Conservation (phyloP, 2,888 invertebrate species). For the Sarcophaga variegata region DNA sequence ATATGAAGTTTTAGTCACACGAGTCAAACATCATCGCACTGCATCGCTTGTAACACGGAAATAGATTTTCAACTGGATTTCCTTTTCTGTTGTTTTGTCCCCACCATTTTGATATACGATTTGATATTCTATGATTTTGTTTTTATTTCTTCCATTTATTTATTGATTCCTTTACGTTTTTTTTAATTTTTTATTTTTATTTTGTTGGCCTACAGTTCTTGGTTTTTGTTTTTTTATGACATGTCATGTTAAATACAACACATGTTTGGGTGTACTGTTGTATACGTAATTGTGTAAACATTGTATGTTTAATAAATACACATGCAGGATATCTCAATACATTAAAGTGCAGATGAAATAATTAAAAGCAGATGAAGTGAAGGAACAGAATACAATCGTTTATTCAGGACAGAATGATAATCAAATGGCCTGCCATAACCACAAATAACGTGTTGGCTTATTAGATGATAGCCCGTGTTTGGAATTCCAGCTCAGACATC, state of each 20-base stretch:
- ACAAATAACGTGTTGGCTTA: too few relatives aligned
- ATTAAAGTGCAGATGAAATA: slow-evolving; percentile 7
- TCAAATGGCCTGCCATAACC: too few relatives aligned
- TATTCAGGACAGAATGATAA: too few relatives aligned
- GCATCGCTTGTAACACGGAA: slow-evolving; percentile 50
- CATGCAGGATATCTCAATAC: not conserved
- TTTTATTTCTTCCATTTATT: not conserved
- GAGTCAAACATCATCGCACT: not conserved
- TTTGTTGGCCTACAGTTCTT: not conserved
- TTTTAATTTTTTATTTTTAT: slow-evolving; percentile 12
- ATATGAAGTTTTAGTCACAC: slow-evolving; percentile 66
- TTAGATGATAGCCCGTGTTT: too few relatives aligned
- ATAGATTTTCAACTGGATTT: slow-evolving; percentile 48
- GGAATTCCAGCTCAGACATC: too few relatives aligned
- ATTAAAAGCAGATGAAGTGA: not conserved
- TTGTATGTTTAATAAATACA: not conserved
- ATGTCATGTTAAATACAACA: slow-evolving; percentile 3
- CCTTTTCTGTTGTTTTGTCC: slow-evolving; percentile 1
- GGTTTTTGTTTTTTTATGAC: slow-evolving; percentile 32
- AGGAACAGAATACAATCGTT: too few relatives aligned
- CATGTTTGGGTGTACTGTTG: not conserved
- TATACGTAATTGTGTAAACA: not conserved
- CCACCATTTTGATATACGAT: slow-evolving; percentile 30
- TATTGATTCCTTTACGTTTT: slow-evolving; percentile 4
- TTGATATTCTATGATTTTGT: slow-evolving; percentile 29